phyloP scores from a whole-genome alignment of 2,797 vertebrate genomes.

The Chiroxiphia lanceolata region DNA sequence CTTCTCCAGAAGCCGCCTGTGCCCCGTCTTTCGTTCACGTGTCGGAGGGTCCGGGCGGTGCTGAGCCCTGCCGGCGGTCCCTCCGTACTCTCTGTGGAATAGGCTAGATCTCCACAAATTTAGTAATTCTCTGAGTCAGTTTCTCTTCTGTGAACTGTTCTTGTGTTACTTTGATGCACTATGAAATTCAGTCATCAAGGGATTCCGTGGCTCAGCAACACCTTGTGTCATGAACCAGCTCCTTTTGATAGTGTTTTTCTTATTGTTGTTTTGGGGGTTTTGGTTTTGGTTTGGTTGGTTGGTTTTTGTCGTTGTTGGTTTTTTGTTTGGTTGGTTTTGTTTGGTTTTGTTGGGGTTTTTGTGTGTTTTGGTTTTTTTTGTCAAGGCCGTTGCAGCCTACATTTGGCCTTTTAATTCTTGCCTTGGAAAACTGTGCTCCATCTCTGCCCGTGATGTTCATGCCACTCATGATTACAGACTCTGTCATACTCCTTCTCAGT shows the following conservation, averaged over 20 bases:
- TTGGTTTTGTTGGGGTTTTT: too few species aligned
- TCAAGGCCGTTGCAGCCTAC: not conserved
- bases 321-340: not conserved
- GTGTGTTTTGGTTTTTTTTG: too few species aligned
- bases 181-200: fast-evolving
- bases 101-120: fast-evolving
- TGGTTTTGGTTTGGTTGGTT: not conserved
- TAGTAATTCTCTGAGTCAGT: not conserved
- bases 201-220: not conserved
- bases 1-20: fast-evolving
- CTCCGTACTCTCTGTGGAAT: fast-evolving
- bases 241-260: not conserved
- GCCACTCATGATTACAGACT: not conserved
- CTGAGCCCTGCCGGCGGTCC: fast-evolving
- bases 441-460: fast-evolving
- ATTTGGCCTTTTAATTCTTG: not conserved
- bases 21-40: fast-evolving
- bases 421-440: not conserved
- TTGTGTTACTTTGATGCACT: fast-evolving
- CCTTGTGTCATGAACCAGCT: not conserved
- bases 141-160: fast-evolving
- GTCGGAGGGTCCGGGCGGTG: fast-evolving
- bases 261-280: not conserved
- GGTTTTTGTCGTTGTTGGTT: too few species aligned
- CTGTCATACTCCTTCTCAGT: not conserved